Evolutionary conservation across 1,140 invertebrate genomes (phyloP), one percentile per base, ranked within the genome.

Genomic region (Delia radicum): DNA sequence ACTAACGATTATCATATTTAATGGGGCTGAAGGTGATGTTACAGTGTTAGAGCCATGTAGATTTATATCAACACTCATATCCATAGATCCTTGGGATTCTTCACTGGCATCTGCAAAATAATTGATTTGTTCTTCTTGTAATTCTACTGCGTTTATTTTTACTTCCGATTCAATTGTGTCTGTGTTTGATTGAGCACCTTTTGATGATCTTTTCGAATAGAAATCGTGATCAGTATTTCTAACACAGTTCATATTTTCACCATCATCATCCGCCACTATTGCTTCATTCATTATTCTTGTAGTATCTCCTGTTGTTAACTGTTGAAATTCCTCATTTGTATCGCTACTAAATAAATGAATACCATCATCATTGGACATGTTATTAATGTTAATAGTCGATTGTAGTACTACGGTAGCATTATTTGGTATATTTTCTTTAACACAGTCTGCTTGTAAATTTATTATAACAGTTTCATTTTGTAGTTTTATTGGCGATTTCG

Each of bases 141-240:
- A 55, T 5, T 55, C 63, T 29, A 55, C 73, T 69, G 5, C 29
- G 29, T 10, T 13, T 0, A 0, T 13, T 2, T 6, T 12, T 18
- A 69, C 21, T 24, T 18, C n/a, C 26, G 26, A 0, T 10, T 15
- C 37, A 1, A 42, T 15, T 1, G n/a, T 42, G 12, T 42, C 37
- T 42, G n/a, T n/a, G n/a, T n/a, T n/a, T 37, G 33, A 7, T 37
- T 37, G 8, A 26, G 4, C 55, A 26, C 1, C 28, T 8, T 18
- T 8, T 42, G 74, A 13, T 12, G 74, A 28, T 73, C 65, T 75
- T 55, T 78, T 78, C 0, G 77, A 76, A 72, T 78, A 78, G 63
- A 76, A 78, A 73, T 78, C 77, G 73, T 78, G 77, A 76, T 78
- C 77, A 2, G 76, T 77, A 33, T 77, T 77, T 33, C 61, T 27